Evolutionary conservation across 2,888 invertebrate species (phyloP).

Genomic region (Brachypalpus laphriformis): DNA sequence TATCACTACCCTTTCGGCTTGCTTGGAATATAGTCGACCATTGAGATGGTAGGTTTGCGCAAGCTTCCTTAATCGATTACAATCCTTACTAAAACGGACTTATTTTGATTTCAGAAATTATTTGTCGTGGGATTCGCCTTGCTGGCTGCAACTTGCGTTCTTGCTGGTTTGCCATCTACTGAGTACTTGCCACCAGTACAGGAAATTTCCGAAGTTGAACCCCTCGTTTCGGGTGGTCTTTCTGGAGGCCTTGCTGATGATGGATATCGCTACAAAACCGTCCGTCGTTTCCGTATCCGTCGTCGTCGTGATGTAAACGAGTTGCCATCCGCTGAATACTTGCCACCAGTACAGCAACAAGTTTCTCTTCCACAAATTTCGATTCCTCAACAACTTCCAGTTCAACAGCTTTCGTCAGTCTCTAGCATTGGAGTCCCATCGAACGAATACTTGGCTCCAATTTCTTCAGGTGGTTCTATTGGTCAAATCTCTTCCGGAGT

Average conservation of each 20-base stretch:
- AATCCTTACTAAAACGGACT: not conserved
- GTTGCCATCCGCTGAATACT: slow-evolving; percentile 63
- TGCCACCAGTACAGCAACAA: slow-evolving; percentile 57
- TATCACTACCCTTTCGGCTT: slow-evolving; percentile 51
- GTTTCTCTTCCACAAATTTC: not conserved
- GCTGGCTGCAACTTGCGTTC: slow-evolving; percentile 34
- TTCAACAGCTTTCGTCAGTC: slow-evolving; percentile 3
- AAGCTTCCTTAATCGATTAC: not conserved
- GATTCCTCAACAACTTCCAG: not conserved
- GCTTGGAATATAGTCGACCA: slow-evolving; percentile 54
- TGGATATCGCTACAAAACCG: slow-evolving; percentile 70
- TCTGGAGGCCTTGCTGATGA: slow-evolving; percentile 61
- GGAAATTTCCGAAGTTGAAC: slow-evolving; percentile 39
- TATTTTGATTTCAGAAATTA: slow-evolving; percentile 44
- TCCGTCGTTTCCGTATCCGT: slow-evolving; percentile 49
- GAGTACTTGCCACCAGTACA: slow-evolving; percentile 54
- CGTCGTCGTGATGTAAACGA: slow-evolving; percentile 77
- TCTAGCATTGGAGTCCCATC: slow-evolving; percentile 34
- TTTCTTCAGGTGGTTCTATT: slow-evolving; percentile 42
- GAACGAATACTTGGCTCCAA: not conserved
- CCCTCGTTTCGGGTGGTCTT: not conserved
- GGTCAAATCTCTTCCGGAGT: slow-evolving; percentile 30
- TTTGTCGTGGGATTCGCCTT: slow-evolving; percentile 42
- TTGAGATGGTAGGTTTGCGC: slow-evolving; percentile 45
- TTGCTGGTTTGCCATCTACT: slow-evolving; percentile 24